phyloP scores from a whole-genome alignment of 2,888 invertebrate genomes.

The Euplexia lucipara region DNA sequence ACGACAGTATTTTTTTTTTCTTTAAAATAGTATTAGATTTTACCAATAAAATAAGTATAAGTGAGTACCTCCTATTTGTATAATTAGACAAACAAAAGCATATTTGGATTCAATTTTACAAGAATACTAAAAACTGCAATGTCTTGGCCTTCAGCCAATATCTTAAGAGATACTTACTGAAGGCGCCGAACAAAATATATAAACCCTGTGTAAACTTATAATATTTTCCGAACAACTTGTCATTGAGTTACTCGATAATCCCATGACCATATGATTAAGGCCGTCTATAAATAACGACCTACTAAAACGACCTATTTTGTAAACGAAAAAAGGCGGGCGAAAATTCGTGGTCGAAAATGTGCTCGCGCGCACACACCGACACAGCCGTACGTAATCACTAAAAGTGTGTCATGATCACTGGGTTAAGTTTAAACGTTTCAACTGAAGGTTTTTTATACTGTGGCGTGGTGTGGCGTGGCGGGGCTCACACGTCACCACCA shows the following conservation, averaged over 20 bases:
- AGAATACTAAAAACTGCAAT: conserved; percentile 13
- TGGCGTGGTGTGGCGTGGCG: conserved; percentile 41
- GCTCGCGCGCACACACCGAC: conserved; percentile 74
- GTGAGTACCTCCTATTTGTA: background rate
- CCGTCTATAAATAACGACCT: conserved; percentile 53
- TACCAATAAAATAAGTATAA: conserved; percentile 13
- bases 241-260: conserved; percentile 27
- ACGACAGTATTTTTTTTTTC: conserved; percentile 60
- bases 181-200: background rate
- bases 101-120: background rate
- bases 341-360: conserved; percentile 74
- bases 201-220: background rate
- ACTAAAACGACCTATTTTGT: conserved; percentile 61
- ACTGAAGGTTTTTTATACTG: conserved; percentile 65
- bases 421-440: conserved; percentile 89
- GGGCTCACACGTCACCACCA: conserved; percentile 55
- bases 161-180: background rate
- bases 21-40: conserved; percentile 28
- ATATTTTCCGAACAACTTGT: conserved; percentile 10
- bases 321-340: conserved; percentile 74
- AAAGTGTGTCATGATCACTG: conserved; percentile 91
- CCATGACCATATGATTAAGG: conserved; percentile 39
- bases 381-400: conserved; percentile 82
- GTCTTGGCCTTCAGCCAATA: conserved; percentile 33
- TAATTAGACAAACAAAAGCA: conserved; percentile 1